These are phyloP conservation scores for Falco novaeseelandiae DNA, from an alignment of 2,797 vertebrate genomes.

Conservation along the genomic window DNA sequence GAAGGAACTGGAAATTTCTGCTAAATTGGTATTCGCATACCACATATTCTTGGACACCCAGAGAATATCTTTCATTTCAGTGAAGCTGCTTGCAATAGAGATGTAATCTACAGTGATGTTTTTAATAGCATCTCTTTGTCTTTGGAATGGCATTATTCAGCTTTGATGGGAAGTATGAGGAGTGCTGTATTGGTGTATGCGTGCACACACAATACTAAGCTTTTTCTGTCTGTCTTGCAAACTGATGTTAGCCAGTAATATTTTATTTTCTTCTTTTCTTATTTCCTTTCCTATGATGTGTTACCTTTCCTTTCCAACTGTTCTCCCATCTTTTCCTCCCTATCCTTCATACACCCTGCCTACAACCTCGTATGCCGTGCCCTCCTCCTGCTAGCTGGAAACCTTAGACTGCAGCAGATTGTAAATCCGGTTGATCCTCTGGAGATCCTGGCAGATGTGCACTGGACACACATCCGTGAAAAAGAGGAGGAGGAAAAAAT, in stretches of 20 bases:
- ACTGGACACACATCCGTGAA: constrained; percentile 83
- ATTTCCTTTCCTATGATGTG: constrained; percentile 64
- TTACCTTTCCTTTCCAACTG: constrained; percentile 47
- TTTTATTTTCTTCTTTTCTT: constrained; percentile 62
- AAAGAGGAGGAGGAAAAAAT: constrained; percentile 82
- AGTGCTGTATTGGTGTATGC: not conserved
- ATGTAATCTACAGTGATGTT: not conserved
- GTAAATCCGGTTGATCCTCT: constrained; percentile 85
- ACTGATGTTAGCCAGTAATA: constrained; percentile 65
- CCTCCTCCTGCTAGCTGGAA: constrained; percentile 81
- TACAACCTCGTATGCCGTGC: constrained; percentile 11
- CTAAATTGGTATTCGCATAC: not conserved
- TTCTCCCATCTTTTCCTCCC: constrained; percentile 27
- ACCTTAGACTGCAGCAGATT: constrained; percentile 86
- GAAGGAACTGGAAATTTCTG: constrained; percentile 23
- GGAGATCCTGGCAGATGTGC: constrained; percentile 83
- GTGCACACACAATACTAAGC: not conserved
- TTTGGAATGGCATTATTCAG: constrained; percentile 9
- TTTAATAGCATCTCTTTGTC: not conserved
- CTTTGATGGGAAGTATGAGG: constrained; percentile 4
- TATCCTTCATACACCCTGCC: constrained; percentile 3
- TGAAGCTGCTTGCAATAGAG: not conserved
- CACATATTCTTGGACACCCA: not conserved
- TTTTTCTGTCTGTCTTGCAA: constrained; percentile 44
- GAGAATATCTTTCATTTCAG: constrained; percentile 3